phyloP scores from a whole-genome alignment of 2,888 invertebrate genomes.

The Amblyjoppa proteus region DNA sequence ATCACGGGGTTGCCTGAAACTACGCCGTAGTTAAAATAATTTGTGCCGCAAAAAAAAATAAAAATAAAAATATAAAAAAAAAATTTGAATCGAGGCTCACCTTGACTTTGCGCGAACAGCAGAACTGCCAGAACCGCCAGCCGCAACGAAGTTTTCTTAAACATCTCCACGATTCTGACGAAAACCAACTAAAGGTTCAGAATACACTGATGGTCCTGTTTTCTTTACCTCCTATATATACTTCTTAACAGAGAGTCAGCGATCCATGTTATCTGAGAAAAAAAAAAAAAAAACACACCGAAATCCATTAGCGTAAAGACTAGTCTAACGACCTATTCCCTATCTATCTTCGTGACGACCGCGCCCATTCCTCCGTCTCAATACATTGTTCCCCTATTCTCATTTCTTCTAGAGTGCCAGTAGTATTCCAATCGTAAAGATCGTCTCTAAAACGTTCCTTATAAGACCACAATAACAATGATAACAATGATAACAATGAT shows the following conservation, averaged over 20 bases:
- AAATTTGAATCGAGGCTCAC: conserved; percentile 9
- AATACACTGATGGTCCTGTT: conserved; percentile 22
- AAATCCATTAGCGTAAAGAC: conserved; percentile 45
- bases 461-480: neutral
- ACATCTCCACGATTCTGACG: conserved; percentile 22
- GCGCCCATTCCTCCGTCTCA: conserved; percentile 9
- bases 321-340: conserved; percentile 12
- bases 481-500: neutral
- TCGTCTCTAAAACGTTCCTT: neutral
- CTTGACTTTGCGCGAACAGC: conserved; percentile 20
- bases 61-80: neutral
- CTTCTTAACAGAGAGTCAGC: neutral
- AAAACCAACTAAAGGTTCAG: conserved; percentile 7
- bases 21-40: neutral
- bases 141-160: conserved; percentile 1
- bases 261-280: neutral
- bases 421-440: conserved; percentile 17
- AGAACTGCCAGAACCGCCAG: neutral
- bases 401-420: neutral
- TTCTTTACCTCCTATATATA: conserved; percentile 32
- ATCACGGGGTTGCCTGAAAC: conserved; percentile 45
- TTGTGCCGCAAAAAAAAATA: neutral
- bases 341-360: conserved; percentile 33
- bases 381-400: conserved; percentile 18
- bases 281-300: neutral